Conservation (phyloP, 1,140 invertebrate species). For the Zaprionus taronus region DNA sequence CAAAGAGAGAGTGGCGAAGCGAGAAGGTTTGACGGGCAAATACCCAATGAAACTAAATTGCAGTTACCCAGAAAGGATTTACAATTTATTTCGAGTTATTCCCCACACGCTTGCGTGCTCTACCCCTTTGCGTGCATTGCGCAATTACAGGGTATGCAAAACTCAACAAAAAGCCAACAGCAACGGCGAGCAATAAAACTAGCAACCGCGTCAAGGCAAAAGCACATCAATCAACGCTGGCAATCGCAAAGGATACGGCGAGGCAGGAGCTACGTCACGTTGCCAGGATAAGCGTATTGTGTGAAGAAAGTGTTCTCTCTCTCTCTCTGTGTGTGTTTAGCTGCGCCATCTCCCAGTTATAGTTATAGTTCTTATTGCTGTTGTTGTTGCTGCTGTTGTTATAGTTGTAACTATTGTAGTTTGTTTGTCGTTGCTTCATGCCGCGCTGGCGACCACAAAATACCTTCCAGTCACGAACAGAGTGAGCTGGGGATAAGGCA, state of each 20-base stretch:
- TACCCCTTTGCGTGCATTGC: not conserved
- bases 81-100: not conserved
- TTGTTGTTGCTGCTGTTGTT: not conserved
- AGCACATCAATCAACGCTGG: conserved; percentile 75
- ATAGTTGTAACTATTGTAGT: conserved; percentile 11
- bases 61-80: not conserved
- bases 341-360: conserved; percentile 12
- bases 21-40: not conserved
- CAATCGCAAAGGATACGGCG: conserved; percentile 23
- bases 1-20: not conserved
- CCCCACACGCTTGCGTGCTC: not conserved
- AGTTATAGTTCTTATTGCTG: conserved; percentile 26
- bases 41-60: not conserved
- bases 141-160: conserved; percentile 32
- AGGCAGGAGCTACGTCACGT: conserved; percentile 31
- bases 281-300: conserved; percentile 71
- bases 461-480: conserved; percentile 66
- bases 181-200: conserved; percentile 67
- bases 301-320: conserved; percentile 49
- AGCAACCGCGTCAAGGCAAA: conserved; percentile 71
- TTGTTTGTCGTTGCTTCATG: conserved; percentile 65
- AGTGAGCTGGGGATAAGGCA: not conserved
- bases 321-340: conserved; percentile 32
- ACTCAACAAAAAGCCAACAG: conserved; percentile 53
- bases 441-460: conserved; percentile 69